These are phyloP conservation scores for Diabrotica virgifera DNA, from an alignment of 1,140 invertebrate species.

Conservation along the genomic window DNA sequence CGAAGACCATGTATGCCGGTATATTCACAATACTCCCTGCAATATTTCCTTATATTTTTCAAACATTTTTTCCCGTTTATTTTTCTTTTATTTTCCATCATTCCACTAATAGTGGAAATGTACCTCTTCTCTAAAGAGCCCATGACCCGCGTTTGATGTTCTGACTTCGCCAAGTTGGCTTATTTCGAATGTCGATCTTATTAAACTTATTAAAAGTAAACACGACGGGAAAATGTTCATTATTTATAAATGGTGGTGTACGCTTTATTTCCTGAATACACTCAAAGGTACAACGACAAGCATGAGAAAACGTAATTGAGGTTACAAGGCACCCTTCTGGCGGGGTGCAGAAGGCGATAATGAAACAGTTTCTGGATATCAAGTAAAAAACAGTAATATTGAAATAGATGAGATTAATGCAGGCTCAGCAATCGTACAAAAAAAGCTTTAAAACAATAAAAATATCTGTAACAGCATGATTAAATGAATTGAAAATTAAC, in stretches of 20 bases:
- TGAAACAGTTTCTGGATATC: no score
- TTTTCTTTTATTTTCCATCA: constrained; percentile 1
- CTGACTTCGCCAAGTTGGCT: not conserved
- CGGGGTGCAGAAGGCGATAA: no score
- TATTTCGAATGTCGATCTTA: not conserved
- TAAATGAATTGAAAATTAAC: no score
- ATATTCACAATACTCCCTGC: constrained; percentile 37
- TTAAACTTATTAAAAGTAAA: constrained; percentile 10
- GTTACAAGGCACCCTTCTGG: no score
- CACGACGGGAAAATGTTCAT: not conserved
- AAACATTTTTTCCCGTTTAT: constrained; percentile 18
- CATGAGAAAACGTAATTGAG: no score
- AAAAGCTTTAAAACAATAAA: no score
- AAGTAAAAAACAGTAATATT: no score
- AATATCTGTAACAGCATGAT: no score
- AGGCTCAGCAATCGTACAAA: no score
- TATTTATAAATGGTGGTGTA: not conserved
- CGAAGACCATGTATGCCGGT: constrained; percentile 39
- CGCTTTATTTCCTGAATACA: not conserved
- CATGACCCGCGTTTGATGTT: constrained; percentile 8
- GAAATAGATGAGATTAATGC: no score
- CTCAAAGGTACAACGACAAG: no score
- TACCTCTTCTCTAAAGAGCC: constrained; percentile 10
- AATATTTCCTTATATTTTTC: constrained; percentile 33
- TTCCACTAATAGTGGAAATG: constrained; percentile 8